A percentile compares a stretch with the other conserved stretches of the same genome.
These are phyloP conservation scores for Cordilura impudica DNA, from an alignment of 2,888 invertebrate species.

Conservation along the genomic window DNA sequence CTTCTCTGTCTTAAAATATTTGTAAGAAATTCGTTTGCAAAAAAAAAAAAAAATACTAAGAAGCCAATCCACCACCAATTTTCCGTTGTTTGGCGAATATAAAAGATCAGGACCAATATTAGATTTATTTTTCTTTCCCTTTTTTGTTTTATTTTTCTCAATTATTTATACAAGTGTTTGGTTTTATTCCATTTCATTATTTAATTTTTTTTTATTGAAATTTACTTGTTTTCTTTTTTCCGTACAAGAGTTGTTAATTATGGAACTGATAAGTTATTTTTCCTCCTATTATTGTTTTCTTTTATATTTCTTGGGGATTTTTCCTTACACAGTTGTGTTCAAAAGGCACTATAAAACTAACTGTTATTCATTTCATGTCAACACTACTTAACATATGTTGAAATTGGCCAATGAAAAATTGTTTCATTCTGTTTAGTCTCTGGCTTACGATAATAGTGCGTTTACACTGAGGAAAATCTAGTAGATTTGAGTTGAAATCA, in stretches of 20 bases:
- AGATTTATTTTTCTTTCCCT: not conserved
- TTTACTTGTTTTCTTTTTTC: not conserved
- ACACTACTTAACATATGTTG: not conserved
- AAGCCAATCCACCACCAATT: not conserved
- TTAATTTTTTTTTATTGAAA: not conserved
- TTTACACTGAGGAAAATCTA: no score
- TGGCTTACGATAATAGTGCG: no score
- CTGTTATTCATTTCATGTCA: not conserved
- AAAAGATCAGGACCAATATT: not conserved
- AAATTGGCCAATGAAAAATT: no score
- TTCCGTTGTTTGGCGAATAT: not conserved
- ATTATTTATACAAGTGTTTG: not conserved
- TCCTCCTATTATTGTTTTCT: not conserved
- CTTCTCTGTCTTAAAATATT: not conserved
- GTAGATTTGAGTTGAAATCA: no score
- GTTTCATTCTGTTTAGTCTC: no score
- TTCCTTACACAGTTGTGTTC: not conserved
- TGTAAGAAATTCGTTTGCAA: not conserved
- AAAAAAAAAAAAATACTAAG: not conserved
- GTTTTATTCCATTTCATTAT: no score
- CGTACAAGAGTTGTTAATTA: constrained; percentile 10
- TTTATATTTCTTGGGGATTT: not conserved
- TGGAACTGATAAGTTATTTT: constrained; percentile 24
- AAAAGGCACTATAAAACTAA: not conserved
- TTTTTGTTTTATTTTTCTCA: not conserved